Conservation (phyloP, 2,888 invertebrate species). For the Rhagium mordax region DNA sequence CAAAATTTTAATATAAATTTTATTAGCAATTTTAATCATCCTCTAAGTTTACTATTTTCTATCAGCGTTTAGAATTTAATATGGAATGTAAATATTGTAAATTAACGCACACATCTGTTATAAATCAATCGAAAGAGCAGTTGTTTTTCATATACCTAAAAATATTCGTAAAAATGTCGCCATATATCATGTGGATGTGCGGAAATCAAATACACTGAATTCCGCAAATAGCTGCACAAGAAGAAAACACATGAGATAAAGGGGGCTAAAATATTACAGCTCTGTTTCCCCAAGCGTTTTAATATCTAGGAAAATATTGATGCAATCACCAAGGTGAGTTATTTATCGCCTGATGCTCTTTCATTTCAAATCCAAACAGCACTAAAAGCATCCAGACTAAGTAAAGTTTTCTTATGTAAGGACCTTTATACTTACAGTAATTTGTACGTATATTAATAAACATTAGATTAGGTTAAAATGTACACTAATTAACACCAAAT, state of each 20-base stretch:
- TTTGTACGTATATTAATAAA: too few species aligned
- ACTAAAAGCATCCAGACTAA: too few species aligned
- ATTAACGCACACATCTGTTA: neutral
- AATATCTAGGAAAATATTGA: neutral
- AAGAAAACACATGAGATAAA: neutral
- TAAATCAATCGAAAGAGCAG: neutral
- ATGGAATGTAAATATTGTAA: too few species aligned
- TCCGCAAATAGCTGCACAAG: neutral
- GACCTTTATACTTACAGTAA: too few species aligned
- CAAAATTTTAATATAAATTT: too few species aligned
- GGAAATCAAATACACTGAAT: neutral
- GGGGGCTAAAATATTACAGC: neutral
- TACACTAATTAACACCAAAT: too few species aligned
- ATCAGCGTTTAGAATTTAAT: too few species aligned
- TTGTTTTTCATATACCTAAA: neutral
- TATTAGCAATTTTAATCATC: too few species aligned
- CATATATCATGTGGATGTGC: neutral
- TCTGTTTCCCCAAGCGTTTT: neutral
- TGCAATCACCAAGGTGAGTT: neutral
- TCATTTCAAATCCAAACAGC: too few species aligned
- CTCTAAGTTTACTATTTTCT: too few species aligned
- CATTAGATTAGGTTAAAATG: too few species aligned
- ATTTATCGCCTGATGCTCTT: neutral
- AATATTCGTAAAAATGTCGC: neutral
- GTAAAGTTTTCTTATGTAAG: too few species aligned